Percentiles rank a stretch among this genome's conserved stretches.
phyloP scores from a whole-genome alignment of 2,888 invertebrate species.

The Lasioglossum lativentre region DNA sequence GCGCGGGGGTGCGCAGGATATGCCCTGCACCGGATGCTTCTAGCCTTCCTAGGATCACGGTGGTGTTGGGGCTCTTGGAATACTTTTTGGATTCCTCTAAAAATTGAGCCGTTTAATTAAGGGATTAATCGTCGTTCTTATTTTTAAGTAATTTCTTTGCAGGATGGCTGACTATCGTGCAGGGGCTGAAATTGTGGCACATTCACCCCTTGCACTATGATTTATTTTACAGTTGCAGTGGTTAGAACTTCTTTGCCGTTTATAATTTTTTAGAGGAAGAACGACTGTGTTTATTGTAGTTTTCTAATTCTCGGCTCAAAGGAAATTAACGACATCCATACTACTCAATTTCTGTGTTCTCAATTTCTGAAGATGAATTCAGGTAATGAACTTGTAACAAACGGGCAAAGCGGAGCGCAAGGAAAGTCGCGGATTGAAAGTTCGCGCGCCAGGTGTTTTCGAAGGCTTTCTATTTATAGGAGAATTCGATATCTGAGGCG shows the following conservation, averaged over 20 bases:
- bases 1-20: constrained; percentile 28
- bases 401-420: neutral
- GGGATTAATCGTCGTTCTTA: neutral
- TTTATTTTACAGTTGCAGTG: neutral
- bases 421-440: neutral
- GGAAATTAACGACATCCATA: neutral
- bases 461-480: constrained; percentile 41
- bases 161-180: neutral
- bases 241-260: too few relatives aligned
- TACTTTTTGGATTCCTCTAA: neutral
- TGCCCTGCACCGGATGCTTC: neutral
- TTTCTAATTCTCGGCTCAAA: neutral
- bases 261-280: neutral
- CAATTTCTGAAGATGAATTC: neutral
- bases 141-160: neutral
- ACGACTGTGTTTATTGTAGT: neutral
- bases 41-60: neutral
- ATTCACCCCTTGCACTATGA: neutral
- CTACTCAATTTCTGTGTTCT: too few relatives aligned
- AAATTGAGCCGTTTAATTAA: neutral
- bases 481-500: constrained; percentile 39
- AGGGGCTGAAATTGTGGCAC: neutral
- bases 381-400: neutral
- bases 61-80: neutral
- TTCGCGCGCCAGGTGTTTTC: constrained; percentile 7